Evolutionary conservation across 1,140 invertebrate genomes (phyloP), one percentile per base, ranked within the genome.

Genomic region (Sesamia nonagrioides): DNA sequence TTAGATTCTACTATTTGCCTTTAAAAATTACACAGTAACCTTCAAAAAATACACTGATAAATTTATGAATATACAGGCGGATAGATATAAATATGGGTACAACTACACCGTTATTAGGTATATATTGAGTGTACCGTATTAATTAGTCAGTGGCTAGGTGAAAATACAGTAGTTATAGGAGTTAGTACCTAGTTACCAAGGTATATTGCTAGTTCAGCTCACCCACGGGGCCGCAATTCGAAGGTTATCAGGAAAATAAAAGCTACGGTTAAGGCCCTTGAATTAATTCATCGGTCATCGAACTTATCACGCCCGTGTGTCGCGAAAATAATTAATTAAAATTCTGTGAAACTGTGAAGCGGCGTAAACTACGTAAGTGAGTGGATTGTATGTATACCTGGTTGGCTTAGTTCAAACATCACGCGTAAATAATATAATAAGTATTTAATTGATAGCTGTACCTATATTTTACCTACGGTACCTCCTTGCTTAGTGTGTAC

Each of bases 221-320:
- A 74, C 74, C 61, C 71, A 45, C 48, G 83, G 71, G 77, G 83
- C 78, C 81, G 27, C 60, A 54, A 73, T 75, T 79, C 78, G 79
- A 86, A 86, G 84, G 82, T 84, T 82, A 85, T 80, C 81, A 82
- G 84, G 82, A 83, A 87, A 86, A 84, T 75, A 77, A 77, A 82
- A 71, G 56, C 75, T 68, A 77, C 60, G 48, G 54, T 56, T 73
- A 79, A 78, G 74, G 78, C 80, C 84, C 86, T 86, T 85, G 83
- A 77, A 85, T 72, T 66, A 78, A 85, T 84, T 81, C 58, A 78
- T 83, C 81, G 86, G 88, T 88, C 86, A 86, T 71, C 80, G 86
- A 60, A 84, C 87, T 61, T 60, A 56, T 56, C 77, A 76, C 56
- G 54, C 48, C 66, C 75, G 75, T 63, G 81, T 72, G 50, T 81